Conservation (phyloP, 2,797 vertebrate genomes). For the Acomys russatus region DNA sequence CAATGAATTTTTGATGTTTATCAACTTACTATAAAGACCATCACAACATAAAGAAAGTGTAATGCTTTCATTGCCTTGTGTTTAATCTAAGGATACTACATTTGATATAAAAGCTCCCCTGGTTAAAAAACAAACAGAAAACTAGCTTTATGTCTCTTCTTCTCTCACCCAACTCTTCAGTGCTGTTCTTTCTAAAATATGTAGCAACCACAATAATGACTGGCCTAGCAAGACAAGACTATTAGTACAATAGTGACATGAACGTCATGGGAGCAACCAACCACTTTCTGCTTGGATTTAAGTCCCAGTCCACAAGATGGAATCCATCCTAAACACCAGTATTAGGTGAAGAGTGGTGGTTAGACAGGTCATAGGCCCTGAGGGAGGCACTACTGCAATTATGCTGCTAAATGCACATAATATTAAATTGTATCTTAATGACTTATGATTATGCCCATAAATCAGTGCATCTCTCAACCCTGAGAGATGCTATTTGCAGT, state of each 20-base stretch:
- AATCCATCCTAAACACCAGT: not conserved
- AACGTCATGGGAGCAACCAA: not conserved
- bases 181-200: not conserved
- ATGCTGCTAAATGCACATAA: not conserved
- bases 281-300: not conserved
- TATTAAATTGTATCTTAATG: not conserved
- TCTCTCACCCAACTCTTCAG: not conserved
- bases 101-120: not conserved
- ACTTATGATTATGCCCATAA: not conserved
- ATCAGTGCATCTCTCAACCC: not conserved
- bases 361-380: not conserved
- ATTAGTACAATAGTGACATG: not conserved
- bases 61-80: not conserved
- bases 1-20: not conserved
- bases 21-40: not conserved
- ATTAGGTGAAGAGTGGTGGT: not conserved
- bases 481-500: not conserved
- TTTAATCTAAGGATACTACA: not conserved
- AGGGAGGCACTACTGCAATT: not conserved
- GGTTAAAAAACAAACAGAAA: not conserved
- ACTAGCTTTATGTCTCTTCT: not conserved
- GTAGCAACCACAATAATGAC: not conserved
- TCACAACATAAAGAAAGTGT: not conserved
- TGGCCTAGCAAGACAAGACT: no score
- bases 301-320: not conserved